Percentiles rank a stretch among this genome's conserved stretches.
phyloP scores from a whole-genome alignment of 2,797 vertebrate genomes.

The Lithobates sylvaticus region DNA sequence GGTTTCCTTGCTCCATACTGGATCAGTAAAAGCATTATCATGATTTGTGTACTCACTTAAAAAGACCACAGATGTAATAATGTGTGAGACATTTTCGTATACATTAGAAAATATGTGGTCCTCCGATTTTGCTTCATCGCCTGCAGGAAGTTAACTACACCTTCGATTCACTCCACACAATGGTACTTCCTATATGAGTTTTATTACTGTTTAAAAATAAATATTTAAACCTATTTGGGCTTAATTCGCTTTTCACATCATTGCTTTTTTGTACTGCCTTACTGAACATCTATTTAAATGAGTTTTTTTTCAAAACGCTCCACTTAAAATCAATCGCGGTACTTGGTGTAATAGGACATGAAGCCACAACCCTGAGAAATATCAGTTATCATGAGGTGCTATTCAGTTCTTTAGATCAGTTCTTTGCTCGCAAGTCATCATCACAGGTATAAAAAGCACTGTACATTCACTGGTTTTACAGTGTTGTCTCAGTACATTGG shows the following conservation, averaged over 20 bases:
- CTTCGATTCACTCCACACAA: too few species aligned
- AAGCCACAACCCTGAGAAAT: constrained; percentile 22
- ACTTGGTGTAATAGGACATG: constrained; percentile 34
- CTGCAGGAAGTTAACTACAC: too few species aligned
- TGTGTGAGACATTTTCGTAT: too few species aligned
- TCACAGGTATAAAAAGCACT: constrained; percentile 32
- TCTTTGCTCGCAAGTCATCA: constrained; percentile 30
- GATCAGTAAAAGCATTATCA: too few species aligned
- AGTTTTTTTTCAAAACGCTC: not conserved
- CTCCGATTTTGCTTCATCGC: too few species aligned
- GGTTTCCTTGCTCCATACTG: too few species aligned
- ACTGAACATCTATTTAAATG: not conserved
- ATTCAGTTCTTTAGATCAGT: constrained; percentile 8
- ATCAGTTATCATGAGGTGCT: constrained; percentile 18
- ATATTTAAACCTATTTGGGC: not conserved
- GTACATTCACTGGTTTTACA: constrained; percentile 40
- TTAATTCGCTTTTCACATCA: not conserved
- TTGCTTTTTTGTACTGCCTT: not conserved
- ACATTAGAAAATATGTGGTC: too few species aligned
- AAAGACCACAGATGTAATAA: too few species aligned
- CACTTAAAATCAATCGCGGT: not conserved
- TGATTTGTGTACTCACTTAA: too few species aligned
- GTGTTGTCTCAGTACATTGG: constrained; percentile 37
- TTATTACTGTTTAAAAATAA: not conserved
- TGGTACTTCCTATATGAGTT: not conserved